Conservation (phyloP, 2,888 invertebrate genomes). For the Bugula neritina region DNA sequence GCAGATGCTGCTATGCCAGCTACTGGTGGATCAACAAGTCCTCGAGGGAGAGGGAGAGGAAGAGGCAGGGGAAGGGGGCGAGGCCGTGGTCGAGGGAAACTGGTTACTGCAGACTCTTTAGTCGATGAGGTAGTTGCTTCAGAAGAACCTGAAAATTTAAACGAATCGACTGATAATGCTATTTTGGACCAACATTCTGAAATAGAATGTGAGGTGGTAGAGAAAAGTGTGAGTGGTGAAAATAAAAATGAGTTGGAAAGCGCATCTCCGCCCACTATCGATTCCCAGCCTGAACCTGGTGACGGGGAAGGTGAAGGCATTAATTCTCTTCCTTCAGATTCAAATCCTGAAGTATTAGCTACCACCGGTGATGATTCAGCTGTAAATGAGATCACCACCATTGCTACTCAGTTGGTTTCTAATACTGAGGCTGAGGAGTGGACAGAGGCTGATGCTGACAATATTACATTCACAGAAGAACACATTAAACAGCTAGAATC, state of each 20-base stretch:
- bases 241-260: too few relatives aligned
- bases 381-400: not conserved
- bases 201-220: not conserved
- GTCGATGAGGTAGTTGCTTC: not conserved
- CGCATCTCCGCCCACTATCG: too few relatives aligned
- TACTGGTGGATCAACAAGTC: not conserved
- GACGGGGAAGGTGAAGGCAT: not conserved
- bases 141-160: not conserved
- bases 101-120: not conserved
- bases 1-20: not conserved
- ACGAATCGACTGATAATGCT: not conserved
- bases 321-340: not conserved
- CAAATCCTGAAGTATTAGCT: not conserved
- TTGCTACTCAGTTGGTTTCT: not conserved
- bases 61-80: conserved; percentile 9
- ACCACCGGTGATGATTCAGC: not conserved
- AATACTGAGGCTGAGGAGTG: not conserved
- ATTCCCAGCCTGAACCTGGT: not conserved
- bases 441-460: not conserved
- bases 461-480: conserved; percentile 9
- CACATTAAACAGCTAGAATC: conserved; percentile 14
- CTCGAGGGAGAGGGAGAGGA: not conserved
- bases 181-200: not conserved
- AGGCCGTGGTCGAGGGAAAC: not conserved
- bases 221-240: not conserved